Base-by-base conservation (phyloP, 2,797 vertebrate genomes). In the Fratercula arctica region DNA sequence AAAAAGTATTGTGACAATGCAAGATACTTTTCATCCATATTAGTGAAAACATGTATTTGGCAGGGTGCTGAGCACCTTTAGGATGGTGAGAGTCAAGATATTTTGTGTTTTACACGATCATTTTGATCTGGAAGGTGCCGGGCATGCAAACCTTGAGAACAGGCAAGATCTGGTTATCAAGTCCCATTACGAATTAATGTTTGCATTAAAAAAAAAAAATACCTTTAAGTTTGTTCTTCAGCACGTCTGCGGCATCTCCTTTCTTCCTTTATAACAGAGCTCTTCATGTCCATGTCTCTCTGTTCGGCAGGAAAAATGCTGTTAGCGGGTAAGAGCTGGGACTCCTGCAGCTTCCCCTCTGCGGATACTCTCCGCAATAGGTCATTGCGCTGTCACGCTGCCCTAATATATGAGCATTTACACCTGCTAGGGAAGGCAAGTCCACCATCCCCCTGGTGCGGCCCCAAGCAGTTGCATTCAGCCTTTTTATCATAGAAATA, bases 401-500 rank as follows among this genome's bases (percentile, higher is more conserved):
- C 88, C 77, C 86, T 75, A 17, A 77, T n/a, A 73, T 18, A 10
- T 43, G 75, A 95, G 73, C 61, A 11, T 84, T 97, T 89, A 78
- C 84, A 91, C 81, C 93, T 90, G 72, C 45, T 26, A 80, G 88
- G 85, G 59, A 45, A 79, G 75, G 60, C 45, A 23, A 83, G 68
- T 28, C 53, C 77, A 16, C 26, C 6, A 0, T 60, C 78, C 80
- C 91, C 80, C 39, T 13, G 29, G 57, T 35, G 64, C 0, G 1
- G 72, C 92, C 81, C 80, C 66, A 8, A 91, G 94, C 95, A 83
- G 72, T 72, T 90, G 89, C 84, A 54, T 51, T 69, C 72, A 45
- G 64, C 10, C 95, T 96, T 97, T 96, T 96, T 85, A 97, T 95
- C 86, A 33, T 50, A 4, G 31, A 66, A 87, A 80, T 70, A 77